Conservation (phyloP, 2,888 invertebrate species). For the Ophion slaviceki region DNA sequence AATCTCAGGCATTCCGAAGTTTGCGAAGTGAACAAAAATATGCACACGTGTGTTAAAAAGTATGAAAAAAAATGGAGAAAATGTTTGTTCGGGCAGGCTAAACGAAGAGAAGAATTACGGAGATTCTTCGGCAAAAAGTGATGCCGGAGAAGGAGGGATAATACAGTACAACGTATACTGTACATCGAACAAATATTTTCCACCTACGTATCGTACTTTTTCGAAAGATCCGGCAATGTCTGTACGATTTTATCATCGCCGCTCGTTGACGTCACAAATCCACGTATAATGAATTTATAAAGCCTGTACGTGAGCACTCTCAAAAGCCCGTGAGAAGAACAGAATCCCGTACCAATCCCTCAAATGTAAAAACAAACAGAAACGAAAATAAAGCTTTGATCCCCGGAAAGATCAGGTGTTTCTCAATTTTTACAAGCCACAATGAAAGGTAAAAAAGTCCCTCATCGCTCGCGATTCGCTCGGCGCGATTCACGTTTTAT, state of each 20-base stretch:
- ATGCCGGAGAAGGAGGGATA: not conserved
- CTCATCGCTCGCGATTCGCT: not conserved
- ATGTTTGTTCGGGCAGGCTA: too few relatives aligned
- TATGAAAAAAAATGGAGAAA: not conserved
- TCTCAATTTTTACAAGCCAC: slow-evolving; percentile 1
- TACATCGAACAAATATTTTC: slow-evolving; percentile 31
- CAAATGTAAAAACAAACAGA: not conserved
- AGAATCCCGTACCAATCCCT: not conserved
- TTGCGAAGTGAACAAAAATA: too few relatives aligned
- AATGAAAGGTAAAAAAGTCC: not conserved
- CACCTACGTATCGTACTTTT: not conserved
- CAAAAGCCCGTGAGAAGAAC: not conserved
- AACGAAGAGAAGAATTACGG: not conserved
- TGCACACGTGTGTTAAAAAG: not conserved
- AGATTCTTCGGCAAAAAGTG: not conserved
- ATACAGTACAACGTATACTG: slow-evolving; percentile 21
- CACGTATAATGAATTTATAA: not conserved
- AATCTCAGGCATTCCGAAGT: too few relatives aligned
- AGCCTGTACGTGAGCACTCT: not conserved
- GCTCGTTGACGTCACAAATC: slow-evolving; percentile 1
- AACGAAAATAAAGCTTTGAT: slow-evolving; percentile 21
- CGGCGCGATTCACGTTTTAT: slow-evolving; percentile 17
- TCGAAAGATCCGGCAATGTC: slow-evolving; percentile 3
- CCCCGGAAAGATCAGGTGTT: not conserved
- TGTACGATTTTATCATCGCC: not conserved